These are phyloP conservation scores for Drosophila koepferae DNA, from an alignment of 2,888 invertebrate species.

Conservation along the genomic window DNA sequence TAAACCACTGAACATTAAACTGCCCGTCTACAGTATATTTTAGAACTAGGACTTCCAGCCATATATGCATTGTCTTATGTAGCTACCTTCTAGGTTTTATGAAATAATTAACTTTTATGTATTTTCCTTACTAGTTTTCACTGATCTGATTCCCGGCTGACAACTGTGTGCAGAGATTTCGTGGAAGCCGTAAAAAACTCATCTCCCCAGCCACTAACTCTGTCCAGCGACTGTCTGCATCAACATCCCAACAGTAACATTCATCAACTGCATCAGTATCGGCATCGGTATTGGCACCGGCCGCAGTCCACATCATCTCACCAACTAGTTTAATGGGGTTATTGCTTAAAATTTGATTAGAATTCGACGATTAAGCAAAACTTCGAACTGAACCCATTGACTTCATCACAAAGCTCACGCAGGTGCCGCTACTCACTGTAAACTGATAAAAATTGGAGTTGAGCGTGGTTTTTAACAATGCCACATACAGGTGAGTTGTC, in stretches of 20 bases:
- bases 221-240: constrained; percentile 28
- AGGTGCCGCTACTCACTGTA: constrained; percentile 39
- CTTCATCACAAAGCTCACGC: constrained; percentile 56
- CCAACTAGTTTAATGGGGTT: constrained; percentile 59
- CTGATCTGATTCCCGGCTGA: constrained; percentile 51
- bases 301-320: constrained; percentile 24
- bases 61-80: constrained; percentile 39
- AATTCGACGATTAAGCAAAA: constrained; percentile 72
- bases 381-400: constrained; percentile 30
- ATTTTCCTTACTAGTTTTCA: constrained; percentile 75
- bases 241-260: constrained; percentile 29
- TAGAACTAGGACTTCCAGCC: constrained; percentile 50
- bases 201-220: constrained; percentile 43
- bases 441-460: constrained; percentile 45
- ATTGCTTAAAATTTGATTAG: constrained; percentile 74
- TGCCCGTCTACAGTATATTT: constrained; percentile 36
- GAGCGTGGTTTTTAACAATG: constrained; percentile 56
- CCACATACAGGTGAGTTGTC: constrained; percentile 76
- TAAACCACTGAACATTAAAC: constrained; percentile 77
- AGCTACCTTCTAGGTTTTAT: constrained; percentile 65
- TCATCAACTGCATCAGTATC: constrained; percentile 40
- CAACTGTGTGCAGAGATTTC: constrained; percentile 60
- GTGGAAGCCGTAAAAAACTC: constrained; percentile 73
- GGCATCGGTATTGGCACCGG: constrained; percentile 6
- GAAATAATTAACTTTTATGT: constrained; percentile 81